Evolutionary conservation across 1,140 invertebrate genomes (phyloP), one percentile per base, ranked within the genome.

Genomic region (Lethrus apterus): DNA sequence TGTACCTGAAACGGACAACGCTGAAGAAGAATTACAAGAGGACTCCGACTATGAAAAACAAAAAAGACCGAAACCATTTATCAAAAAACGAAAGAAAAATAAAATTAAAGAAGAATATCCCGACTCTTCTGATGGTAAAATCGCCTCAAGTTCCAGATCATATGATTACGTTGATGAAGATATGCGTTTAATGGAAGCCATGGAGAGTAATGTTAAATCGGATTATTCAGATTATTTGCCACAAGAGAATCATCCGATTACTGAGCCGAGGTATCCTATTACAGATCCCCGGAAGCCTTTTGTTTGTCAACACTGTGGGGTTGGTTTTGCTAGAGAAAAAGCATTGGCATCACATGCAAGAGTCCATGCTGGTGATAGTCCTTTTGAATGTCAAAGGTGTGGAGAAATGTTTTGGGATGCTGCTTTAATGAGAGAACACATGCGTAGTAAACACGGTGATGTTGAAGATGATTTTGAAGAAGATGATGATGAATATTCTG

Each of bases 391-490:
- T 60, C 75, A 75, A 19, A 76, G 77, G 46, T 88, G 86, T 54
- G 78, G 77, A 41, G 84, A 87, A 57, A 78, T 86, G 75, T 87
- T 86, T 57, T 86, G 81, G 81, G 82, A 84, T 60, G 68, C 78
- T 10, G 72, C 74, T 48, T 69, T 76, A 31, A 67, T 87, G 51
- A 67, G 75, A n/a, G 71, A 81, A 46, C 84, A 87, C 62, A 62
- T 75, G n/a, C 71, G 77, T 20, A 60, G 48, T 2, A 64, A 65
- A 35, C 64, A 65, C 48, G 71, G 70, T 4, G 64, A 64, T 15
- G 64, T 66, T 15, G 51, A 66, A 44, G 66, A 66, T 17, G 64
- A 69, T 13, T 69, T 69, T 9, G 57, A 59, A 7, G 70, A 73
- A 3, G 70, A 71, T 19, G 70, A 67, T 23, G 72, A 75, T 15